These are phyloP conservation scores for Telenomus remus DNA, from an alignment of 1,140 invertebrate genomes.

Conservation along the genomic window DNA sequence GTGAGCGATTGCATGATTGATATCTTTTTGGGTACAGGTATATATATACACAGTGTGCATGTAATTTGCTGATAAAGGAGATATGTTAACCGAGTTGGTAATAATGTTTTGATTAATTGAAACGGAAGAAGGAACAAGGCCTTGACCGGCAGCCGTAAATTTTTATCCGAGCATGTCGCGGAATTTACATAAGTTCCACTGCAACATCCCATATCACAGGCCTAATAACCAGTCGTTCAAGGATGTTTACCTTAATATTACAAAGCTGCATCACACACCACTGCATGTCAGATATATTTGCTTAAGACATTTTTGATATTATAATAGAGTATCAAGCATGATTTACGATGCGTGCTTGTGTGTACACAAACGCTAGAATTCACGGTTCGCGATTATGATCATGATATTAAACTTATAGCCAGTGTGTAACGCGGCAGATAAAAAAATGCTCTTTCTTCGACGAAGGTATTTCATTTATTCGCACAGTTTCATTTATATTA, in stretches of 20 bases:
- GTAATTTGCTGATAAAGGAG: constrained; percentile 4
- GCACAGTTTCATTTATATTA: constrained; percentile 30
- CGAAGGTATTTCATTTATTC: constrained; percentile 42
- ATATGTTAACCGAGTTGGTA: constrained; percentile 3
- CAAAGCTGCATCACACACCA: constrained; percentile 56
- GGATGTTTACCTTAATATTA: constrained; percentile 73
- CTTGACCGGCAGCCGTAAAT: constrained; percentile 67
- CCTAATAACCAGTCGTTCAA: constrained; percentile 70
- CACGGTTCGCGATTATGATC: constrained; percentile 43
- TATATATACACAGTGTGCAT: background rate
- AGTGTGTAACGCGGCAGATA: constrained; percentile 13
- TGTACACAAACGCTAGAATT: constrained; percentile 30
- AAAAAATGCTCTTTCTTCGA: constrained; percentile 37
- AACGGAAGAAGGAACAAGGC: constrained; percentile 5
- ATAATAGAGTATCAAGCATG: constrained; percentile 36
- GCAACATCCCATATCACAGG: constrained; percentile 68
- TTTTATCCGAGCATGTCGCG: constrained; percentile 67
- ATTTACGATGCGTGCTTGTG: constrained; percentile 28
- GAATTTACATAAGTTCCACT: constrained; percentile 71
- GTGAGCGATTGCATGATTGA: background rate
- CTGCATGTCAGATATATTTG: constrained; percentile 44
- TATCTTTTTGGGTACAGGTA: background rate
- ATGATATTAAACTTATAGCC: constrained; percentile 25
- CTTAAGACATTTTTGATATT: constrained; percentile 55
- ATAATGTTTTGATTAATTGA: constrained; percentile 5